phyloP scores from a whole-genome alignment of 2,888 invertebrate genomes.

The Lysandra coridon region DNA sequence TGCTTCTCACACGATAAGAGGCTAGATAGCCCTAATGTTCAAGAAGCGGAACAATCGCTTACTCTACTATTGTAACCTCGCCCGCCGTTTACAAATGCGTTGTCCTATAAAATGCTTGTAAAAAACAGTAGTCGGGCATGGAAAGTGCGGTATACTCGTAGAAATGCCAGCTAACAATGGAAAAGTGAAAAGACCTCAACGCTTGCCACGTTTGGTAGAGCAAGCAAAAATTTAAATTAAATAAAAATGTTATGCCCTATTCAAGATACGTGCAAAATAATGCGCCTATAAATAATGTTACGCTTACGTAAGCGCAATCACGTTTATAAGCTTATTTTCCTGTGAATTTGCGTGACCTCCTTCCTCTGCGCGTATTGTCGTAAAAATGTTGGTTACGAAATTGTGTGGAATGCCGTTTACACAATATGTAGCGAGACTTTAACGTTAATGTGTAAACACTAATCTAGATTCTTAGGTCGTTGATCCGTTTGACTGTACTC shows the following conservation, averaged over 20 bases:
- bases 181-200: background rate
- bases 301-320: background rate
- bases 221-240: background rate
- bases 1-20: background rate
- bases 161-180: background rate
- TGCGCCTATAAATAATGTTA: background rate
- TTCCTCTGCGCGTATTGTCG: slow-evolving; percentile 6
- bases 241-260: background rate
- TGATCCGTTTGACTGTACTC: background rate
- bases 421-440: background rate
- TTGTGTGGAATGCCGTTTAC: background rate
- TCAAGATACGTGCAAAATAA: background rate
- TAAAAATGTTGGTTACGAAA: slow-evolving; percentile 17
- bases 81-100: background rate
- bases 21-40: background rate
- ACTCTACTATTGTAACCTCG: background rate
- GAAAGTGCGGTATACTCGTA: background rate
- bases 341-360: slow-evolving; percentile 15
- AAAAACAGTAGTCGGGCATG: background rate
- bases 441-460: background rate
- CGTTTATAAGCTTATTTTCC: slow-evolving; percentile 7
- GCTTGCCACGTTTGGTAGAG: background rate
- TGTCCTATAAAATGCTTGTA: background rate
- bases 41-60: slow-evolving; percentile 20
- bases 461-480: background rate